Percentiles rank a stretch among this genome's conserved stretches.
These are phyloP conservation scores for Fukomys damarensis DNA, from an alignment of 2,113 vertebrate species.

Conservation along the genomic window DNA sequence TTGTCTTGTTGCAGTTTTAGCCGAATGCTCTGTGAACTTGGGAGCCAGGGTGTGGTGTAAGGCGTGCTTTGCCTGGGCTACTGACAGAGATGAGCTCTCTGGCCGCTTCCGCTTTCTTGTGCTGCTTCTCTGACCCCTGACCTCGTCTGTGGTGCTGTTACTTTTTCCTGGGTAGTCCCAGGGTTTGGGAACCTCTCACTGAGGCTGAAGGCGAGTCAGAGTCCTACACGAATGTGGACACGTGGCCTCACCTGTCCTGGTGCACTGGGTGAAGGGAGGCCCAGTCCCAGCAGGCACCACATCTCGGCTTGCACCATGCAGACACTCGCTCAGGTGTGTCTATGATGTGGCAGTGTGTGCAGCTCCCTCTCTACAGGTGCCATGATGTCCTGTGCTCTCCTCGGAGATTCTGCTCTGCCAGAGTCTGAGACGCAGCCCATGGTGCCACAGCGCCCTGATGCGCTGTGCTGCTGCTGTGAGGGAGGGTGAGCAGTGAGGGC, in stretches of 20 bases:
- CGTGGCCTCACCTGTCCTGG: rapidly evolving
- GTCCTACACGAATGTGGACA: neutral
- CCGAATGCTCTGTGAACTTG: neutral
- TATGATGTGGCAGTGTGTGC: rapidly evolving
- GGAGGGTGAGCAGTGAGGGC: neutral
- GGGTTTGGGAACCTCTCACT: neutral
- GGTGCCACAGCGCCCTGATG: neutral
- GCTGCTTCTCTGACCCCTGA: neutral
- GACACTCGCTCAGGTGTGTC: neutral
- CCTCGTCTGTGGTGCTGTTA: neutral
- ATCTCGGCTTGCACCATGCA: rapidly evolving
- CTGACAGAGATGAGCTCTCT: neutral
- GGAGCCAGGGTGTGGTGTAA: rapidly evolving
- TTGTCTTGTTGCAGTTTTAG: rapidly evolving
- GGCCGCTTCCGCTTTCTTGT: rapidly evolving
- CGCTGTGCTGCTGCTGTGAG: neutral
- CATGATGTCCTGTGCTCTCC: neutral
- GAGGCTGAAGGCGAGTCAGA: neutral
- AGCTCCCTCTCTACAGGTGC: neutral
- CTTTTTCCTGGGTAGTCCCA: neutral
- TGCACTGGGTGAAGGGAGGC: neutral
- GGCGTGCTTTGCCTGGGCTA: neutral
- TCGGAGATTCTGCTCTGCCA: neutral
- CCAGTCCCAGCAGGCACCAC: neutral
- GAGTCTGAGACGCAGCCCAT: neutral